Base-by-base conservation (phyloP, 2,113 vertebrate genomes). In the Varanus salvator region DNA sequence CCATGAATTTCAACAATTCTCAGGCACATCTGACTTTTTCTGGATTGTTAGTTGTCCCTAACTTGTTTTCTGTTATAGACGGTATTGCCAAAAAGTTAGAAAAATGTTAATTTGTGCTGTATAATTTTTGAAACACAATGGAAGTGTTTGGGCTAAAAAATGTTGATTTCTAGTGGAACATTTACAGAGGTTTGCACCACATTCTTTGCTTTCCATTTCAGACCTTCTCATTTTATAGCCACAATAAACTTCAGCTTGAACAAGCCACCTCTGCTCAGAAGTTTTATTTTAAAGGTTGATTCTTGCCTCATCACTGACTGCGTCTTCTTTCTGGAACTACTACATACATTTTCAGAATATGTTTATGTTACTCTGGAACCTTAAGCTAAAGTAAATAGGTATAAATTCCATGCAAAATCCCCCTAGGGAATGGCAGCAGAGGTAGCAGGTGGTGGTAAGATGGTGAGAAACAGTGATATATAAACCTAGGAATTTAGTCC, bases 221-320 rank as follows among this genome's bases (percentile, higher is more conserved):
- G 64, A 8, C 54, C 80, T 85, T 68, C 74, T 31, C 7, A 8
- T 85, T 90, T 90, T 80, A 85, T 19, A 38, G 48, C 60, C 72
- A 19, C 60, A 89, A 85, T 89, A 89, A 89, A 89, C 84, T 89
- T 71, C 69, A 85, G 31, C 76, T 84, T 27, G 31, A 85, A 89
- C 68, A 69, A 54, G 48, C 25, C 12, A 31, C 44, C 82, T 78
- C 60, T 78, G 38, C 85, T 78, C 60, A 57, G 31, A 68, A 75
- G 12, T 9, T 85, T 85, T 80, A n/a, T 44, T 78, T 85, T 90
- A 80, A 60, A 85, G 19, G 34, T 77, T 50, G 75, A 87, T 80
- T 29, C 29, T 44, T n/a, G 25, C 27, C 66, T 84, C 48, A 50
- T 84, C 66, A 21, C 66, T 52, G 44, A 44, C 60, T 68, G 17